Evolutionary conservation across 2,888 invertebrate genomes (phyloP).

Genomic region (Coelinius sp.): DNA sequence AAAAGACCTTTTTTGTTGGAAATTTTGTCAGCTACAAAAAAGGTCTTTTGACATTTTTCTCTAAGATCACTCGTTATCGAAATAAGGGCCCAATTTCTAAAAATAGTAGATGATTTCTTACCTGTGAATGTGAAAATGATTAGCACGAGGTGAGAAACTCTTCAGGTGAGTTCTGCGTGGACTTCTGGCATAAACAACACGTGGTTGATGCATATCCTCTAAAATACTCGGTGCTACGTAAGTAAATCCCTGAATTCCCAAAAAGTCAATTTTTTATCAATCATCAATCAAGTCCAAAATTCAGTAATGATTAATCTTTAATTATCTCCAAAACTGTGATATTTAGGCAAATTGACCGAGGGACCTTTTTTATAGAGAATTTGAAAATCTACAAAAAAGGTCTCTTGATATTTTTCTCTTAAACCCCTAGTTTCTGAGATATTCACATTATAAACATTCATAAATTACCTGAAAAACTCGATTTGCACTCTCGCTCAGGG

Average conservation of each 20-base stretch:
- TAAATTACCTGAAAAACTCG: conserved; percentile 90
- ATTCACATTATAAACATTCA: too few relatives aligned
- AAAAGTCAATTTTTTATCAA: neutral
- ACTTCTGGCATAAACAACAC: conserved; percentile 85
- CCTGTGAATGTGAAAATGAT: conserved; percentile 54
- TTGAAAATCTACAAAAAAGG: too few relatives aligned
- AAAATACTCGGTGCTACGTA: conserved; percentile 98
- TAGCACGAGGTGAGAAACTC: conserved; percentile 61
- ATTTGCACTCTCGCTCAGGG: conserved; percentile 96
- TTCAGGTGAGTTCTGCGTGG: conserved; percentile 77
- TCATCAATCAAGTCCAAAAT: too few relatives aligned
- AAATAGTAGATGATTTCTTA: conserved; percentile 41
- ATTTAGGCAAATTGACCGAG: too few relatives aligned
- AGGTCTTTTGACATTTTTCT: neutral
- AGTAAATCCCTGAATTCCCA: conserved; percentile 89
- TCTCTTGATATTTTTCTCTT: too few relatives aligned
- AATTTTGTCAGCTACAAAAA: neutral
- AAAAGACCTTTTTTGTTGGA: neutral
- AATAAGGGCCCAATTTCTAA: too few relatives aligned
- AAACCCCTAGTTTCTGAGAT: too few relatives aligned
- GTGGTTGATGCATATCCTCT: conserved; percentile 86
- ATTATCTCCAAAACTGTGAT: too few relatives aligned
- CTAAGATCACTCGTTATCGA: too few relatives aligned
- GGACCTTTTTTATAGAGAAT: too few relatives aligned
- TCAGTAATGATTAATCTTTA: too few relatives aligned